Evolutionary conservation across 1,140 invertebrate genomes (phyloP).

Genomic region (Pogonomyrmex barbatus): DNA sequence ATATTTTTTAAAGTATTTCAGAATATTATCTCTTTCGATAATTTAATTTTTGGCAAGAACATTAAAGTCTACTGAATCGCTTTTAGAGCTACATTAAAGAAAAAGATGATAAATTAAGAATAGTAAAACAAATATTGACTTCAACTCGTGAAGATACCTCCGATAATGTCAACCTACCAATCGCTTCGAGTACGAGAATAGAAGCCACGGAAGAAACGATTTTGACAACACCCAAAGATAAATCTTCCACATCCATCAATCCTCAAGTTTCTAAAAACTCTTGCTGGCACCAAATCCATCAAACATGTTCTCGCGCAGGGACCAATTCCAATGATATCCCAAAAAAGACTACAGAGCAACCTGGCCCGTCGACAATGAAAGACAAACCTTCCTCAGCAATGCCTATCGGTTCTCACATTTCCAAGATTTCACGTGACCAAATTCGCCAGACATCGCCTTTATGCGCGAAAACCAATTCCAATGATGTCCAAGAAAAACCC

Average conservation of each 20-base stretch:
- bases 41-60: not conserved
- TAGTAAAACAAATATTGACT: conserved; percentile 85
- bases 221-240: not conserved
- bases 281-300: not conserved
- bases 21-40: not conserved
- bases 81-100: conserved; percentile 84
- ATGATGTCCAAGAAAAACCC: not conserved
- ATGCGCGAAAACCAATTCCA: not conserved
- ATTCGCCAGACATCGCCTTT: not conserved
- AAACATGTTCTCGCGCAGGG: not conserved
- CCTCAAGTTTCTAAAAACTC: not conserved
- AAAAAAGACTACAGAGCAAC: not conserved
- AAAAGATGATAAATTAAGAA: conserved; percentile 86
- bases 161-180: conserved; percentile 51
- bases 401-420: not conserved
- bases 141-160: conserved; percentile 72
- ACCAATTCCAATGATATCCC: not conserved
- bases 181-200: not conserved
- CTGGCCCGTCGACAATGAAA: not conserved
- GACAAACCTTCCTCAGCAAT: not conserved
- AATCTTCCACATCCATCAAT: not conserved
- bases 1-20: not conserved
- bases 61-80: conserved; percentile 34
- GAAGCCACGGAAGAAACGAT: not conserved
- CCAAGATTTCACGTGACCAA: not conserved